Evolutionary conservation across 2,888 invertebrate genomes (phyloP).

Genomic region (Druceiella hillmani): DNA sequence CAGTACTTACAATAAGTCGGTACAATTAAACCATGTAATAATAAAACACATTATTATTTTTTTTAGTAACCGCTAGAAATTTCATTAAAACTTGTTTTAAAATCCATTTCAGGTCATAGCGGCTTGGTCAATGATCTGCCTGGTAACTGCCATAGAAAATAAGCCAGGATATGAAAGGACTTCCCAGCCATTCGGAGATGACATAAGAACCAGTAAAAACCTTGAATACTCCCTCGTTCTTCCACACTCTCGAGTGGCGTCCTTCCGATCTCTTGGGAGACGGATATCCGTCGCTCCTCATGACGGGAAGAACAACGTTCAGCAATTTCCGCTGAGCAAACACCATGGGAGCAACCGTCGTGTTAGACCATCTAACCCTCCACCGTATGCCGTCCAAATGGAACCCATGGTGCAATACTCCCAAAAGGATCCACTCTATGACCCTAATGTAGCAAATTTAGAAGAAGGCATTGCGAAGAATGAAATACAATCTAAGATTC

Average conservation of each 20-base stretch:
- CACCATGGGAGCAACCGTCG: conserved; percentile 10
- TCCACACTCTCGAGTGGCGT: conserved; percentile 50
- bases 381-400: conserved; percentile 76
- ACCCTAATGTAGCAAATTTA: conserved; percentile 49
- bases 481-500: conserved; percentile 46
- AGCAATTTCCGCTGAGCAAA: neutral
- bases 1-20: no score
- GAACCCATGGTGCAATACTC: conserved; percentile 76
- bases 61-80: no score
- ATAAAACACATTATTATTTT: no score
- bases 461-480: conserved; percentile 43
- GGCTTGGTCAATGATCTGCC: conserved; percentile 47
- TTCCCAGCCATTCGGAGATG: conserved; percentile 44
- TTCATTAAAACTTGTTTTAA: no score
- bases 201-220: conserved; percentile 52
- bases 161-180: conserved; percentile 39
- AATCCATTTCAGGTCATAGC: conserved; percentile 57
- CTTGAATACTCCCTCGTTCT: conserved; percentile 56
- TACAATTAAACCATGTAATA: no score
- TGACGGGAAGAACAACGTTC: neutral
- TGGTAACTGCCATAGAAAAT: conserved; percentile 40
- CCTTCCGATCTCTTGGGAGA: conserved; percentile 47
- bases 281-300: conserved; percentile 48
- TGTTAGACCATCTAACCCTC: conserved; percentile 46
- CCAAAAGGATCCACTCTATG: conserved; percentile 72